These are phyloP conservation scores for Nothobranchius furzeri DNA, from an alignment of 2,113 vertebrate genomes.

Conservation along the genomic window DNA sequence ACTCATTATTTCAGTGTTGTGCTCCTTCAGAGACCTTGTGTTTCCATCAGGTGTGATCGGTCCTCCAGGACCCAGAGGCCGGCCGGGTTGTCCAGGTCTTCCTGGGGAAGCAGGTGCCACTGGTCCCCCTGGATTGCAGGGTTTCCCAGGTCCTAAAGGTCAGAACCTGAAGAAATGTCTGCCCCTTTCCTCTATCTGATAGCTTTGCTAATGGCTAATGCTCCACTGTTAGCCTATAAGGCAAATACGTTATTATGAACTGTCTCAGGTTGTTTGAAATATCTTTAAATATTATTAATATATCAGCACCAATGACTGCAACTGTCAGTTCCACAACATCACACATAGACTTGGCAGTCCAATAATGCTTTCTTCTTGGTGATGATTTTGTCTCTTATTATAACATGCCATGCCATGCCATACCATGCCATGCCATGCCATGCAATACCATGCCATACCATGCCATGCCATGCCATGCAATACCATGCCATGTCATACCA, in stretches of 20 bases:
- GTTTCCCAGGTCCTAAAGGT: slow-evolving; percentile 67
- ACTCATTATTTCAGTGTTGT: neutral
- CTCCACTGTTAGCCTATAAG: neutral
- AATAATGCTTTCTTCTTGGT: too few species aligned
- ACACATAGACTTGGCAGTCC: too few species aligned
- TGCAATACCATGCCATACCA: too few species aligned
- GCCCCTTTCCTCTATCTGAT: neutral
- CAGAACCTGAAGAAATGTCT: neutral
- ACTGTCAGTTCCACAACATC: too few species aligned
- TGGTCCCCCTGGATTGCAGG: slow-evolving; percentile 57
- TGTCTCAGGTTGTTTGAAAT: neutral
- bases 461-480: too few species aligned
- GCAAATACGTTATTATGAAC: neutral
- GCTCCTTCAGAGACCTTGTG: neutral
- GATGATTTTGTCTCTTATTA: too few species aligned
- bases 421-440: too few species aligned
- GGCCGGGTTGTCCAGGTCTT: slow-evolving; percentile 59
- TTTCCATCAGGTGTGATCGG: slow-evolving; percentile 66
- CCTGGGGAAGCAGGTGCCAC: slow-evolving; percentile 54
- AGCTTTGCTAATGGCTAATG: neutral
- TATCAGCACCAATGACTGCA: too few species aligned
- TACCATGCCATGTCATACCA: too few species aligned
- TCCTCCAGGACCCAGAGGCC: slow-evolving; percentile 68
- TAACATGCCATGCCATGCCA: too few species aligned
- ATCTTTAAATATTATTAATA: too few species aligned